A percentile compares a stretch with the other conserved stretches of the same genome.
phyloP scores from a whole-genome alignment of 2,888 invertebrate genomes.

The Calliopum simillimum region DNA sequence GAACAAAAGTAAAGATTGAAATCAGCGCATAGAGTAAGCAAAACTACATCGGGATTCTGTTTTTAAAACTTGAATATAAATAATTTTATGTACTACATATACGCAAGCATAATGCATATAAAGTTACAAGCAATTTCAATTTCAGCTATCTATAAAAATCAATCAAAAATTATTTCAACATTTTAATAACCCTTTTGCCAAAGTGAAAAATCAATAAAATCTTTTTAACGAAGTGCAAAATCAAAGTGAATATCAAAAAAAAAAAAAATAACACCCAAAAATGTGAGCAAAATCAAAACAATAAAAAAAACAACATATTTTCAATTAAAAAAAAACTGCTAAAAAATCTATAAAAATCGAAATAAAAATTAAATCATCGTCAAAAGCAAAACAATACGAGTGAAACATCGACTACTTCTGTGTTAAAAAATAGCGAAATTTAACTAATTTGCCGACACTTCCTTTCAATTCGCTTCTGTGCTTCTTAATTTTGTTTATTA shows the following conservation, averaged over 20 bases:
- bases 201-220: slow-evolving; percentile 29
- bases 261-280: not conserved
- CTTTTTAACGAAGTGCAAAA: slow-evolving; percentile 14
- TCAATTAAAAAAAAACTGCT: not conserved
- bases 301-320: not conserved
- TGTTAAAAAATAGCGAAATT: not conserved
- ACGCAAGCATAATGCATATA: too few species aligned
- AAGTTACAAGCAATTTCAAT: not conserved
- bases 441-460: not conserved
- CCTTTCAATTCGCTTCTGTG: too few species aligned
- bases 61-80: too few species aligned
- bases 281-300: not conserved
- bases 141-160: not conserved
- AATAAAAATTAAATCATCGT: not conserved
- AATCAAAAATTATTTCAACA: slow-evolving; percentile 19
- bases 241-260: slow-evolving; percentile 17
- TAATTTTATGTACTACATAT: too few species aligned
- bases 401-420: not conserved
- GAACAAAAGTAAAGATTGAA: too few species aligned
- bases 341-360: not conserved
- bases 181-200: slow-evolving; percentile 34
- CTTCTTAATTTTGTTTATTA: too few species aligned
- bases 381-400: not conserved
- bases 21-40: too few species aligned
- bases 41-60: too few species aligned